These are phyloP conservation scores for Tetramorium simillimum DNA, from an alignment of 1,140 invertebrate genomes.

Conservation along the genomic window DNA sequence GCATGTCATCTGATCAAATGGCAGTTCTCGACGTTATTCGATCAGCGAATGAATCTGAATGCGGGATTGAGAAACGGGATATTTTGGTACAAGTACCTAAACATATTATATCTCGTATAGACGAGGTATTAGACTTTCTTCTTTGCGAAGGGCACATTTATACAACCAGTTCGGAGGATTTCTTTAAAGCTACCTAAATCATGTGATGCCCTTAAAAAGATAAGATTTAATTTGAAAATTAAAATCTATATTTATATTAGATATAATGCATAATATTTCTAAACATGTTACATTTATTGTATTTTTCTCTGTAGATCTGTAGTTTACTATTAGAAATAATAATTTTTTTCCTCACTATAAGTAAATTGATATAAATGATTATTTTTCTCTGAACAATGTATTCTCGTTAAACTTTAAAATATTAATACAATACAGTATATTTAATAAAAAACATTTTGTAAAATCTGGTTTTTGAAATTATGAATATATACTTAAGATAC, in stretches of 20 bases:
- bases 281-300: not conserved
- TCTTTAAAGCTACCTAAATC: constrained; percentile 81
- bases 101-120: constrained; percentile 68
- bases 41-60: constrained; percentile 72
- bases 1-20: constrained; percentile 74
- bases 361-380: not conserved
- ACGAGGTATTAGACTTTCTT: constrained; percentile 82
- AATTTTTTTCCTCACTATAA: not conserved
- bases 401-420: not conserved
- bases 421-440: not conserved
- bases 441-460: constrained; percentile 5
- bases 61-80: constrained; percentile 77
- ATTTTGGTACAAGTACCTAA: constrained; percentile 75
- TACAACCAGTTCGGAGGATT: constrained; percentile 83
- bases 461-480: not conserved
- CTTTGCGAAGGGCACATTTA: constrained; percentile 84
- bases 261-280: not conserved
- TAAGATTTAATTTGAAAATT: not conserved
- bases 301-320: not conserved
- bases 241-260: not conserved
- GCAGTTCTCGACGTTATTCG: constrained; percentile 80
- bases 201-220: not conserved
- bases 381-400: not conserved
- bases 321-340: not conserved
- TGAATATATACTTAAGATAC: not conserved